Evolutionary conservation across 92 coral and sea anemone species (phyloP).

Genomic region (Micromussa lordhowensis): DNA sequence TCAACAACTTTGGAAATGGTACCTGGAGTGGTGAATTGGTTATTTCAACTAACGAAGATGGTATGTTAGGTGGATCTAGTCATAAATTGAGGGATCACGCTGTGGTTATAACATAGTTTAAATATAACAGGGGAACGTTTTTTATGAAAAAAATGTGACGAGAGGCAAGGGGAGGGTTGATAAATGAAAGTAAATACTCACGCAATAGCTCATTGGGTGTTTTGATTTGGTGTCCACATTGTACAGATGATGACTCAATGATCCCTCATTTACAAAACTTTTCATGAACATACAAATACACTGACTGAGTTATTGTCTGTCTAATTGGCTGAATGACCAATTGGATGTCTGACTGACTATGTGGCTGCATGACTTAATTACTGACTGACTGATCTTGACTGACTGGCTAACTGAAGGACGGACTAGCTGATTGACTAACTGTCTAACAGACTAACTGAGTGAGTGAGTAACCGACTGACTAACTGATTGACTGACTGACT

Average conservation of each 20-base stretch:
- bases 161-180: too few species aligned
- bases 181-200: too few species aligned
- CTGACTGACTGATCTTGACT: too few species aligned
- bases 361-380: background rate
- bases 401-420: background rate
- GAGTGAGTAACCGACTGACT: background rate
- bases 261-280: too few species aligned
- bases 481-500: background rate
- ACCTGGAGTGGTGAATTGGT: slow-evolving; percentile 21
- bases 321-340: background rate
- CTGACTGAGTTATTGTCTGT: too few species aligned
- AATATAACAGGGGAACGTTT: too few species aligned
- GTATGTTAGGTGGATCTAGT: background rate
- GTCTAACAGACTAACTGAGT: background rate
- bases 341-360: background rate
- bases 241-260: too few species aligned
- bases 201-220: too few species aligned
- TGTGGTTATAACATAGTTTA: too few species aligned
- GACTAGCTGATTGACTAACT: background rate
- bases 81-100: background rate
- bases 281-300: too few species aligned
- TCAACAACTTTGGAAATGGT: slow-evolving; percentile 42
- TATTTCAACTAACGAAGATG: slow-evolving; percentile 42
- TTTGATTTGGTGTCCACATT: too few species aligned
- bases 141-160: too few species aligned